phyloP scores from a whole-genome alignment of 2,888 invertebrate species.

The Frankliniella fusca region DNA sequence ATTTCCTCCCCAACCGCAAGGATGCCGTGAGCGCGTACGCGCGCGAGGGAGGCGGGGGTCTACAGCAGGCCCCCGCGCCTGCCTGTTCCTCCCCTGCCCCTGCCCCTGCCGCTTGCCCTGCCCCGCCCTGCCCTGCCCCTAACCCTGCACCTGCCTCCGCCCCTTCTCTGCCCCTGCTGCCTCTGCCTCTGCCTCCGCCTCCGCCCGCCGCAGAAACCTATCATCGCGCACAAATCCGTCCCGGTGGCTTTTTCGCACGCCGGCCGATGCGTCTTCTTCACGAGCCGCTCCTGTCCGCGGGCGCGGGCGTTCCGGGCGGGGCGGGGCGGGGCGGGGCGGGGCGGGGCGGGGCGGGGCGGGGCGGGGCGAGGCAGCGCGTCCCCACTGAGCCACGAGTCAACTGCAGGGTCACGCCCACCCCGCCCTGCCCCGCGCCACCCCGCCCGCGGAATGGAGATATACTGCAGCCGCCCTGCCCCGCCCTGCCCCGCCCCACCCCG shows the following conservation, averaged over 20 bases:
- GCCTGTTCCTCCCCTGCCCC: too few relatives aligned
- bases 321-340: background rate
- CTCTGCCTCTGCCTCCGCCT: too few relatives aligned
- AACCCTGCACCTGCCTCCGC: too few relatives aligned
- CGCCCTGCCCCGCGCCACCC: background rate
- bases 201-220: background rate
- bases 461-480: background rate
- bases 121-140: too few relatives aligned
- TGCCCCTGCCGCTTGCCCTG: too few relatives aligned
- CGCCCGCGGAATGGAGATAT: background rate
- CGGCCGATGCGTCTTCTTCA: too few relatives aligned
- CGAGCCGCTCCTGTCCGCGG: background rate
- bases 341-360: background rate
- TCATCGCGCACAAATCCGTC: background rate
- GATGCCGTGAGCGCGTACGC: too few relatives aligned
- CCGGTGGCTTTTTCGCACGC: background rate
- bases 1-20: too few relatives aligned
- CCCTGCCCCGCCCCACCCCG: background rate
- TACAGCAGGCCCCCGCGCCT: too few relatives aligned
- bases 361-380: background rate
- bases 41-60: too few relatives aligned
- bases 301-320: background rate
- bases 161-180: too few relatives aligned
- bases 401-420: conserved; percentile 1
- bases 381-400: conserved; percentile 7